Evolutionary conservation across 2,797 vertebrate genomes (phyloP).

Genomic region (Coluber constrictor): DNA sequence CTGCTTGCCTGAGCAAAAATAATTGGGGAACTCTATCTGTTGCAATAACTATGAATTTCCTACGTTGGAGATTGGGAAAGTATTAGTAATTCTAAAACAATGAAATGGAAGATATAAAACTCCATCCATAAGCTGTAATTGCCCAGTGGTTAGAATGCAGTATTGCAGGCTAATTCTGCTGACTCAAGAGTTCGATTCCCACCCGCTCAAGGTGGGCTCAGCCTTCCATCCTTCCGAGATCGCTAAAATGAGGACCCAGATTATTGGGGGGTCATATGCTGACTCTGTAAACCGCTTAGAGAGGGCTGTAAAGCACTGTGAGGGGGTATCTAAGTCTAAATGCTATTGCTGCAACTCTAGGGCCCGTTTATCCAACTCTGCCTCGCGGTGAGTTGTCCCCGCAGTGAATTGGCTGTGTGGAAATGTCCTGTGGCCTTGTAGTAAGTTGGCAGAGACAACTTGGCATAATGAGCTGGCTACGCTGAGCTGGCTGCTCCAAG

Average conservation of each 20-base stretch:
- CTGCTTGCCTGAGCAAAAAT: background rate
- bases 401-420: background rate
- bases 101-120: background rate
- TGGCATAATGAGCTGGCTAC: too few species aligned
- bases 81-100: background rate
- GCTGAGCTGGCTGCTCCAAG: background rate
- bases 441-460: too few species aligned
- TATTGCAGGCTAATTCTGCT: too few species aligned
- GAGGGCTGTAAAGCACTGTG: too few species aligned
- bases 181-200: too few species aligned
- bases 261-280: background rate
- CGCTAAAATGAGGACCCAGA: too few species aligned
- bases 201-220: too few species aligned
- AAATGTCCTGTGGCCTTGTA: too few species aligned
- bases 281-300: background rate
- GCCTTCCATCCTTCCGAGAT: background rate
- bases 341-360: background rate
- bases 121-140: background rate
- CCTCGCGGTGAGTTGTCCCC: background rate
- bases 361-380: background rate
- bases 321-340: too few species aligned
- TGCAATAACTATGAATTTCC: background rate
- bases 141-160: too few species aligned
- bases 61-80: background rate
- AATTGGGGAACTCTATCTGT: background rate